These are phyloP conservation scores for Eulemur coronatus DNA, from an alignment of 2,797 vertebrate genomes.

Conservation along the genomic window DNA sequence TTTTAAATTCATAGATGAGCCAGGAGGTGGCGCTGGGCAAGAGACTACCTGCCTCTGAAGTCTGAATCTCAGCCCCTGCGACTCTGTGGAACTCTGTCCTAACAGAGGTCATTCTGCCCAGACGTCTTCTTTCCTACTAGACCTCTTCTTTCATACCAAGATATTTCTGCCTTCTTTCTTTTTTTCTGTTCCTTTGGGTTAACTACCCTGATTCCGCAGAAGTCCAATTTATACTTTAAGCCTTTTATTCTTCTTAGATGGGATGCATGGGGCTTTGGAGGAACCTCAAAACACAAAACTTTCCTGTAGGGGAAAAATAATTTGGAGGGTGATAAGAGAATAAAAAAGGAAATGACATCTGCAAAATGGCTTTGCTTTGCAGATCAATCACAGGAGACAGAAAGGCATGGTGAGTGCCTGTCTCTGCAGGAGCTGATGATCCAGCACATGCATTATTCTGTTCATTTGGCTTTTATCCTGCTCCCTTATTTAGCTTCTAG, in stretches of 20 bases:
- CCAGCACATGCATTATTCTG: background rate
- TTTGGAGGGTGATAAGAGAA: background rate
- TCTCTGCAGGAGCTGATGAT: background rate
- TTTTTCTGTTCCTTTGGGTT: background rate
- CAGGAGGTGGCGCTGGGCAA: constrained; percentile 63
- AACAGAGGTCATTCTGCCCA: background rate
- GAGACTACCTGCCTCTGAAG: background rate
- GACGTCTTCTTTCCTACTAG: background rate
- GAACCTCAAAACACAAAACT: constrained; percentile 20
- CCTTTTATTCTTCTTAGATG: background rate
- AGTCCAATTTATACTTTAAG: background rate
- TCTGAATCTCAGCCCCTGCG: background rate
- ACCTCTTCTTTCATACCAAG: background rate
- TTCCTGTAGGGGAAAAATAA: background rate
- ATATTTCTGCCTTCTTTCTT: background rate
- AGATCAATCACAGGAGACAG: background rate
- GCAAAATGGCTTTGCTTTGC: background rate
- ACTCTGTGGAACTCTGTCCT: background rate
- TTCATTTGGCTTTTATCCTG: background rate
- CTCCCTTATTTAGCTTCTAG: background rate
- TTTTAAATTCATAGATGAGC: background rate
- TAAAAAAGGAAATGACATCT: background rate
- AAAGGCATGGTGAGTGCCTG: background rate
- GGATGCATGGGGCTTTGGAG: background rate
- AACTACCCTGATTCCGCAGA: background rate